A percentile compares a stretch with the other conserved stretches of the same genome.
phyloP scores from a whole-genome alignment of 2,888 invertebrate species.

The Hoplodrina ambigua region DNA sequence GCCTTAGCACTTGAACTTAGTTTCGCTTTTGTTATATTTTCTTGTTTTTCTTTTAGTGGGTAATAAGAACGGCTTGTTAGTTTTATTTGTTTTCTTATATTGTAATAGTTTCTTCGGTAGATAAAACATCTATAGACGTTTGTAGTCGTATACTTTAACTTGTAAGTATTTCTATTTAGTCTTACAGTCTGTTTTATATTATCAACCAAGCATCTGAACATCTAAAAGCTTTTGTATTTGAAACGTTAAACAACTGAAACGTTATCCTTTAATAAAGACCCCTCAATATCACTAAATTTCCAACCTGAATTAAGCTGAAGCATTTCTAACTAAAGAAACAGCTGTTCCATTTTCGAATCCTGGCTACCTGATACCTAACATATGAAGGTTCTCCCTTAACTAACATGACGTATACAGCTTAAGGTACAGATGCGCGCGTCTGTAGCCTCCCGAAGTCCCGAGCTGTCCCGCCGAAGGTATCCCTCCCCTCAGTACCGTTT shows the following conservation, averaged over 20 bases:
- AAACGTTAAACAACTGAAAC: background rate
- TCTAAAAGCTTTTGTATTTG: background rate
- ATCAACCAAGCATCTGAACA: background rate
- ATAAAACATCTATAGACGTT: slow-evolving; percentile 20
- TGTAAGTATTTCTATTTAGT: background rate
- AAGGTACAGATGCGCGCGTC: slow-evolving; percentile 88
- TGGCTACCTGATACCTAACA: slow-evolving; percentile 74
- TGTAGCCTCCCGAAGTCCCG: slow-evolving; percentile 76
- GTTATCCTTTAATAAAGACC: background rate
- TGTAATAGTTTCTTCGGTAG: slow-evolving; percentile 16
- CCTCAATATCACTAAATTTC: slow-evolving; percentile 4
- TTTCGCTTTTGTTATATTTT: slow-evolving; percentile 65
- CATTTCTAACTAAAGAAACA: slow-evolving; percentile 59
- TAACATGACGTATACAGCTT: slow-evolving; percentile 70
- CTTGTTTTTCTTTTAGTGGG: slow-evolving; percentile 62
- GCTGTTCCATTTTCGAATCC: slow-evolving; percentile 63
- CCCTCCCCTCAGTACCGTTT: slow-evolving; percentile 85
- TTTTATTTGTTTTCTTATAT: slow-evolving; percentile 35
- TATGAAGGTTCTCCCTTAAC: slow-evolving; percentile 73
- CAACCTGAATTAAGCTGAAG: slow-evolving; percentile 37
- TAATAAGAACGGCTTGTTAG: slow-evolving; percentile 43
- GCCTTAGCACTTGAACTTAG: slow-evolving; percentile 48
- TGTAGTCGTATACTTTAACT: background rate
- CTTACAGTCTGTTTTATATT: background rate
- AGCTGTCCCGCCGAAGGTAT: slow-evolving; percentile 73